phyloP scores from a whole-genome alignment of 23 tunicate genomes.

The Styela plicata region DNA sequence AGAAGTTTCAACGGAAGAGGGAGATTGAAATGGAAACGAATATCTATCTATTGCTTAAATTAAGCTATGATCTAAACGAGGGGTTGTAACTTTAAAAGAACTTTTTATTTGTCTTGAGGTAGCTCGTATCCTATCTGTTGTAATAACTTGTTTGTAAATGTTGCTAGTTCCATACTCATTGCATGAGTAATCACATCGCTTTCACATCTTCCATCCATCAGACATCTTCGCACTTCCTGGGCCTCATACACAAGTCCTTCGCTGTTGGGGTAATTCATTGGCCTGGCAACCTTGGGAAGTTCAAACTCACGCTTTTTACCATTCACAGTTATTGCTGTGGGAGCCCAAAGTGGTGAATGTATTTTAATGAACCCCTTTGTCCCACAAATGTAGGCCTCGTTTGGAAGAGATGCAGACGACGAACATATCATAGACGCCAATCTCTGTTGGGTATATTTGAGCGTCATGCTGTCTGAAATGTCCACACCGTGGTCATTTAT shows the following conservation, averaged over 20 bases:
- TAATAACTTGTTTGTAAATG: conserved; percentile 33
- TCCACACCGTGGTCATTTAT: conserved; percentile 71
- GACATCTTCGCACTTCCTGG: conserved; percentile 67
- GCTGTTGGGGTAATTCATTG: conserved; percentile 44
- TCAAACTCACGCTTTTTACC: neutral
- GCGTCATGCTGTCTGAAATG: conserved; percentile 27
- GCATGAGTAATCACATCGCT: conserved; percentile 2
- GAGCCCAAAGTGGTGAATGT: conserved; percentile 31
- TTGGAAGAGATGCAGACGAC: conserved; percentile 19
- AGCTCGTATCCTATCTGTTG: conserved; percentile 32
- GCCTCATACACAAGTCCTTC: conserved; percentile 73
- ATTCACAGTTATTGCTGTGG: conserved; percentile 15
- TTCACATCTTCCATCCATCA: conserved; percentile 36
- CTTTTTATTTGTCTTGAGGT: too few species aligned
- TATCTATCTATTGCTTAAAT: too few species aligned
- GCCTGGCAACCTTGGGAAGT: conserved; percentile 18
- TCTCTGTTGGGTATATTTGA: conserved; percentile 49
- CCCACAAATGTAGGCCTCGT: conserved; percentile 61
- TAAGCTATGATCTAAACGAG: too few species aligned
- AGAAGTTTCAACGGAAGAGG: too few species aligned
- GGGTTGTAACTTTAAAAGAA: too few species aligned
- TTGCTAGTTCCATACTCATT: conserved; percentile 21
- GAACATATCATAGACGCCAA: conserved; percentile 54
- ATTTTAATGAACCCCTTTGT: conserved; percentile 64
- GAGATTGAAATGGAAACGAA: too few species aligned